phyloP scores from a whole-genome alignment of 2,797 vertebrate genomes.

The Pitangus sulphuratus region DNA sequence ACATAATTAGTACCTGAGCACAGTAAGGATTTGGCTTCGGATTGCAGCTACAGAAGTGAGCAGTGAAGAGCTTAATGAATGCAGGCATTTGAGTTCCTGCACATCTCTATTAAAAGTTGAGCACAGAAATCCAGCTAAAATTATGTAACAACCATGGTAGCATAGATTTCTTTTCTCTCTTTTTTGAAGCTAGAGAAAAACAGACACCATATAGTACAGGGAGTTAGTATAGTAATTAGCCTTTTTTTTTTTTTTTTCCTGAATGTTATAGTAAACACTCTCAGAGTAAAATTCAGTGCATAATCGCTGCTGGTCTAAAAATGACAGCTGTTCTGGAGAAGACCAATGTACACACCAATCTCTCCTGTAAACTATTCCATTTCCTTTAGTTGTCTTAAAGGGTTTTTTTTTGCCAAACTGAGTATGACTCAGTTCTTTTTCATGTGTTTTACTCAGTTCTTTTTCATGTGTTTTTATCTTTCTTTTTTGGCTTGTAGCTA shows the following conservation, averaged over 20 bases:
- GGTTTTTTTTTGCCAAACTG: not conserved
- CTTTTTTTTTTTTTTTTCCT: not conserved
- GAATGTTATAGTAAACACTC: conserved; percentile 57
- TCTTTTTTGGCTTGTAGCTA: not conserved
- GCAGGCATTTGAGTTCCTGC: not conserved
- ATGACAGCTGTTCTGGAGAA: conserved; percentile 53
- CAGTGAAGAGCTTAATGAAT: not conserved
- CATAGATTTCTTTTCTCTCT: not conserved
- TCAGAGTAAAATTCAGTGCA: conserved; percentile 50
- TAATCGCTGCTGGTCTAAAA: conserved; percentile 51
- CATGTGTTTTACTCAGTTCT: not conserved
- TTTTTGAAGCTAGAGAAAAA: conserved; percentile 30
- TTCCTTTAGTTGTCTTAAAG: not conserved
- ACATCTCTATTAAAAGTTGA: conserved; percentile 6
- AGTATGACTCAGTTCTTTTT: conserved; percentile 33
- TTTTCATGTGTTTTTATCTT: not conserved
- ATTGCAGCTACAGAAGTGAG: not conserved
- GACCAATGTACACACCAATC: not conserved
- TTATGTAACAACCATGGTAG: not conserved
- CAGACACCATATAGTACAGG: conserved; percentile 11
- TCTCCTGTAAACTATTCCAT: conserved; percentile 2
- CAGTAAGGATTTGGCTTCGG: not conserved
- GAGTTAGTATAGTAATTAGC: conserved; percentile 53
- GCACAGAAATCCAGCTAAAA: conserved; percentile 18
- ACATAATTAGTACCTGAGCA: not conserved